Base-by-base conservation (phyloP, 2,113 vertebrate species). In the Dromas ardeola region DNA sequence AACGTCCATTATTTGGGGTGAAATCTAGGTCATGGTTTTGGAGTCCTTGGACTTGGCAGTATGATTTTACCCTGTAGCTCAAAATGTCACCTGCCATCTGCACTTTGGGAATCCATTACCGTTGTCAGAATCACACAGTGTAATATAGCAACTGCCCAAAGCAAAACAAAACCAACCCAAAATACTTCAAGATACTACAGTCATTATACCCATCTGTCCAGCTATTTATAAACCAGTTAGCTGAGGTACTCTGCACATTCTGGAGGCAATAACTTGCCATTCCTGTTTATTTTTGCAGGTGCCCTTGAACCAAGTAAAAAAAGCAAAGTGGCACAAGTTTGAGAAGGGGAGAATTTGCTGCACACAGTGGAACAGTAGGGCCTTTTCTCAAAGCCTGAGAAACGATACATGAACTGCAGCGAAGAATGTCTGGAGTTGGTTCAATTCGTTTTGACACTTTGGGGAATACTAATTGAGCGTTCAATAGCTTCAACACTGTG, bases 221-320 rank as follows among this genome's bases (percentile, higher is more conserved):
- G 19, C 52, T 90, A 52, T 92, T 93, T 95, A 90, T 92, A 80
- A 94, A 77, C n/a, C 22, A 34, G 15, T 40, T 83, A 66, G 50
- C 66, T 85, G 90, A 87, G 26, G 32, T 65, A 12, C 72, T 93
- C 82, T 50, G 38, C 25, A 21, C 34, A 43, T 73, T 95, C 89
- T 95, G 81, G 27, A 83, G 47, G 82, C 61, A 90, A 11, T 67
- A 93, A 73, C 12, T 91, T 87, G 69, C 43, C 38, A 73, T 52
- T 92, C 26, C 55, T 91, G 32, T 89, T 93, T 95, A 94, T 92
- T 97, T 96, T 89, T 94, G 53, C 86, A 85, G 90, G 81, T 94
- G 90, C 45, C 53, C 62, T 86, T 94, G 30, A 88, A 76, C 11
- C 55, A 85, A 2, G 0, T 32, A 11, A 47, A 15, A 65, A 63